Evolutionary conservation across 2,797 vertebrate species (phyloP).

Genomic region (Stomatorhinus walkeri): DNA sequence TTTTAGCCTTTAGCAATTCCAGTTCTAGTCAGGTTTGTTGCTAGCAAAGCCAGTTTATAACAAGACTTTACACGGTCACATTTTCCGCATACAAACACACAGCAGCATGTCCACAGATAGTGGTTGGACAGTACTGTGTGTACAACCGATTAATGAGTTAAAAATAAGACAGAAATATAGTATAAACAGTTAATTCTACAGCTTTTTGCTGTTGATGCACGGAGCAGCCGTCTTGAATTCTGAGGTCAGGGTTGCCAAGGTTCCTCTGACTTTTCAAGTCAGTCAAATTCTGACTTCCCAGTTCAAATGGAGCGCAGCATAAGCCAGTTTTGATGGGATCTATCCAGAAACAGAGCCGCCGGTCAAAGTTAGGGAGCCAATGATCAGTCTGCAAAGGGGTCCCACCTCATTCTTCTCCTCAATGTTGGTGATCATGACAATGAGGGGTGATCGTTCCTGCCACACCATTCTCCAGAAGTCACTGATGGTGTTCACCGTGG

Average conservation of each 20-base stretch:
- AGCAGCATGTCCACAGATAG: neutral
- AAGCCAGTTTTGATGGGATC: neutral
- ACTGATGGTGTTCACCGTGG: slow-evolving; percentile 91
- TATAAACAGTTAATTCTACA: neutral
- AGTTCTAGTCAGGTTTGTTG: neutral
- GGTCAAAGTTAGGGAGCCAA: neutral
- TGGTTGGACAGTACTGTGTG: neutral
- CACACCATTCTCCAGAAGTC: slow-evolving; percentile 99
- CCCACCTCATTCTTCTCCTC: slow-evolving; percentile 97
- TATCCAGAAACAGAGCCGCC: neutral
- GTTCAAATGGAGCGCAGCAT: neutral
- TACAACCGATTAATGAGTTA: neutral
- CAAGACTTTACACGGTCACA: neutral
- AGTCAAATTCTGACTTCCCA: neutral
- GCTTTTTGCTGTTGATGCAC: neutral
- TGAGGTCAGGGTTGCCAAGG: neutral
- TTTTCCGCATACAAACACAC: neutral
- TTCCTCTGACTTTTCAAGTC: neutral
- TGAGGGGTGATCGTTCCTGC: slow-evolving; percentile 86
- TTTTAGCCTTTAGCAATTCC: neutral
- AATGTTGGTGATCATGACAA: slow-evolving; percentile 98
- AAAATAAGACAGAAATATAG: neutral
- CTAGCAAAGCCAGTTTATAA: neutral
- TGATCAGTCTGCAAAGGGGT: neutral
- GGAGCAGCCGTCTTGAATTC: neutral